Percentiles rank a stretch among this genome's conserved stretches.
phyloP scores from a whole-genome alignment of 2,113 vertebrate genomes.

The Alosa alosa region DNA sequence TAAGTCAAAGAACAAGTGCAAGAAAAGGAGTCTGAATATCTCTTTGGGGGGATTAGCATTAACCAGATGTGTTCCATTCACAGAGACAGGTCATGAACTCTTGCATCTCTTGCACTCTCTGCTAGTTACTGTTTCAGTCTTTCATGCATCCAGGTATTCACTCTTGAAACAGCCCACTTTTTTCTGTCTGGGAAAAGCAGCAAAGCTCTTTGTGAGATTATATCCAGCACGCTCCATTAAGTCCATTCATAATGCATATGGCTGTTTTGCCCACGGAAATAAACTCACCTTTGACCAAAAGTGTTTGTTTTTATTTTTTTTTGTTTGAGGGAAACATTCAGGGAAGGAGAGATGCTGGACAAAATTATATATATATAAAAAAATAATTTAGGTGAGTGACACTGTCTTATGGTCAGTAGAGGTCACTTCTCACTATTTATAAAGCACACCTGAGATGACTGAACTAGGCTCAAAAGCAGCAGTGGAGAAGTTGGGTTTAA shows the following conservation, averaged over 20 bases:
- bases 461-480: background rate
- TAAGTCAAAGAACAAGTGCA: background rate
- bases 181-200: background rate
- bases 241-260: background rate
- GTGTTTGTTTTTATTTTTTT: background rate
- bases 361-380: background rate
- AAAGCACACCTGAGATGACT: background rate
- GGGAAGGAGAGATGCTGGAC: background rate
- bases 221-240: background rate
- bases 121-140: background rate
- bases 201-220: background rate
- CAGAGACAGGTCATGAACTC: conserved; percentile 28
- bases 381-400: background rate
- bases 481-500: background rate
- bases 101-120: background rate
- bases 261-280: background rate
- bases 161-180: background rate
- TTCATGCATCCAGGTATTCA: background rate
- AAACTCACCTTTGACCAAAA: background rate
- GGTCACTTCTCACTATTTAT: background rate
- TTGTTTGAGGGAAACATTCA: background rate
- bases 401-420: background rate
- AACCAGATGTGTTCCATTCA: conserved; percentile 6
- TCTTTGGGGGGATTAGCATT: background rate
- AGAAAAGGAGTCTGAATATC: background rate